Evolutionary conservation across 2,888 invertebrate species (phyloP).

Genomic region (Cordilura impudica): DNA sequence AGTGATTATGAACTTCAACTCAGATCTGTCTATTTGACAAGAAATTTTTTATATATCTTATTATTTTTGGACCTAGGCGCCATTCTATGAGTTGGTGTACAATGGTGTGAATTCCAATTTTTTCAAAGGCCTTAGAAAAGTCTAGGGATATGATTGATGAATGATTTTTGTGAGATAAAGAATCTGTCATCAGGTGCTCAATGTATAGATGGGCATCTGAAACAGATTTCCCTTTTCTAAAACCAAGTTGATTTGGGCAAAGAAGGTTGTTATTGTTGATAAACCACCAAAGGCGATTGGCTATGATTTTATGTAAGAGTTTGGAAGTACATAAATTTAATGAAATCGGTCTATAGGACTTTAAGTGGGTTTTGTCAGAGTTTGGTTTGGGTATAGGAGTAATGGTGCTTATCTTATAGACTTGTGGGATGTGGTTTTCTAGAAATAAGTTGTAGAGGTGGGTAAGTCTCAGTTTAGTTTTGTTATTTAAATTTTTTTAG

Average conservation of each 20-base stretch:
- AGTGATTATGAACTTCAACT: too few species aligned
- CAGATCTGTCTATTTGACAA: too few species aligned
- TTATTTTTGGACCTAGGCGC: too few species aligned
- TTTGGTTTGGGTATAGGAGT: conserved; percentile 52
- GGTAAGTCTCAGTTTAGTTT: conserved; percentile 19
- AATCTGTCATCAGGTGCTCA: conserved; percentile 44
- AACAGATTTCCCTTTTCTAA: conserved; percentile 28
- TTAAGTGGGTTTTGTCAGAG: conserved; percentile 42
- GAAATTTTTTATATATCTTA: too few species aligned
- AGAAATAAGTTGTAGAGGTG: conserved; percentile 51
- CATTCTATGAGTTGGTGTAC: too few species aligned
- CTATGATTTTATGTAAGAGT: conserved; percentile 52
- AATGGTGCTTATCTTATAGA: conserved; percentile 49
- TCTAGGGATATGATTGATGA: not conserved
- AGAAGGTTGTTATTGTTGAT: conserved; percentile 28
- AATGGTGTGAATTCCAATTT: too few species aligned
- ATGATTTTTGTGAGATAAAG: conserved; percentile 17
- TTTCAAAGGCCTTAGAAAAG: too few species aligned
- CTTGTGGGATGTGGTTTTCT: conserved; percentile 42
- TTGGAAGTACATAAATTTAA: conserved; percentile 56
- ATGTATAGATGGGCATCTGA: conserved; percentile 36
- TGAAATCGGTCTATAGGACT: conserved; percentile 59
- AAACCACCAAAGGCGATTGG: conserved; percentile 51
- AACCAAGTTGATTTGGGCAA: conserved; percentile 24
- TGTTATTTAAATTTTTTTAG: conserved; percentile 24